phyloP scores from a whole-genome alignment of 1,140 invertebrate species.

The Apocrypta bakeri region DNA sequence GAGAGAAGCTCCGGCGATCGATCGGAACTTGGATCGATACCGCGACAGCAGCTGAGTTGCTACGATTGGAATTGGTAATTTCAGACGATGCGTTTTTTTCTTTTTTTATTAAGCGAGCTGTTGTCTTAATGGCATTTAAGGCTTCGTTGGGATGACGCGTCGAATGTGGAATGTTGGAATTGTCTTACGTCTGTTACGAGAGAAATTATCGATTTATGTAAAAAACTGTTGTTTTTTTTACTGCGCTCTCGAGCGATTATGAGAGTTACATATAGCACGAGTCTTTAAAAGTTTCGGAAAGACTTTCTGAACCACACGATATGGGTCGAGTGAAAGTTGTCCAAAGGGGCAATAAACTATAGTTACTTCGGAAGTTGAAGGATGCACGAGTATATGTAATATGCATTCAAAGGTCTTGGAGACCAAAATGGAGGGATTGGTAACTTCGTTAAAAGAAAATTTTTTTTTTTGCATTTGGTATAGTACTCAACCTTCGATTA shows the following conservation, averaged over 20 bases:
- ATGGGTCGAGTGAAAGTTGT: background rate
- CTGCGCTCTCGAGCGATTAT: no score
- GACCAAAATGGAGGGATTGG: no score
- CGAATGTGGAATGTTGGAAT: no score
- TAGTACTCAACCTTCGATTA: no score
- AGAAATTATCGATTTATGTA: background rate
- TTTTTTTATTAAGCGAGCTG: background rate
- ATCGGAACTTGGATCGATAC: background rate
- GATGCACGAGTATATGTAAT: background rate
- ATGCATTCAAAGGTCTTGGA: no score
- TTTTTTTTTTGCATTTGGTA: no score
- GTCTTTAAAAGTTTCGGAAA: background rate
- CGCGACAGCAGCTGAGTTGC: background rate
- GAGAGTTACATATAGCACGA: no score
- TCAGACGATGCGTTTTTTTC: background rate
- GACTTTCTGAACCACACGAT: background rate
- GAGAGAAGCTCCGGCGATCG: background rate
- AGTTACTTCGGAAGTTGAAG: background rate
- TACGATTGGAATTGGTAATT: constrained; percentile 27
- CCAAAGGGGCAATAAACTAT: background rate
- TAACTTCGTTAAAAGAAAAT: no score
- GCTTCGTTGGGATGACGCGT: background rate
- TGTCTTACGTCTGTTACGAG: no score
- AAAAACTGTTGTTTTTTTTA: background rate
- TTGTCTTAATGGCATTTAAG: background rate